Evolutionary conservation across 1,140 invertebrate genomes (phyloP), one percentile per base, ranked within the genome.

Genomic region (Drosophila lowei): DNA sequence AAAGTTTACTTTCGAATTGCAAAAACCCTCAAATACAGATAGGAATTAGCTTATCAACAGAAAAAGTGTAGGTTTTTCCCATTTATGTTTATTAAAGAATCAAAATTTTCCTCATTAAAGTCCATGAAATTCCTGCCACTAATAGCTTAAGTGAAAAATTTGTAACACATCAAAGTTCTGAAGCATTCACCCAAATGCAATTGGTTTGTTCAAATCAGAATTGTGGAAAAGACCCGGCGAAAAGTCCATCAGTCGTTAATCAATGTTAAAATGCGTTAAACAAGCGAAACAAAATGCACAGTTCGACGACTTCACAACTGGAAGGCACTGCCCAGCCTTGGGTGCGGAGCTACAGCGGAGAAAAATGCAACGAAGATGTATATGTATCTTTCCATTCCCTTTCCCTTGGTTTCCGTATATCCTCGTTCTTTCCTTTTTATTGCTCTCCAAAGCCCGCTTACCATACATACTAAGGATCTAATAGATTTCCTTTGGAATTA

Each of bases 241-340:
- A 34, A 34, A 34, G 9, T 34, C 30, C 63, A 77, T 86, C 81
- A 85, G 80, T 85, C 80, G 68, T 85, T 85, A 86, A 85, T 85
- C 80, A 85, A 86, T 86, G 77, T 77, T 85, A 85, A 86, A 85
- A 85, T 85, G 80, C 80, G 81, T 85, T 85, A 85, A 85, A 80
- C 80, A 86, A 85, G 80, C 81, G 67, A 61, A 70, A 66, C 77
- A 72, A 86, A 85, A 85, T 85, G 52, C 52, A 44, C 53, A 86
- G 77, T 86, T 84, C 72, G 58, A 78, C 78, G 77, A 61, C 77
- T 62, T 34, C 50, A 21, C 64, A 61, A 67, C 61, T 66, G 60
- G 58, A 58, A 46, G 68, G 54, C 53, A 64, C 18, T 38, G 47
- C 42, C n/a, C 18, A 11, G 56, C 16, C 1, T 1, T 11, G 16